Percentiles rank a stretch among this genome's conserved stretches.
phyloP scores from a whole-genome alignment of 2,888 invertebrate species.

The Thelaira solivaga region DNA sequence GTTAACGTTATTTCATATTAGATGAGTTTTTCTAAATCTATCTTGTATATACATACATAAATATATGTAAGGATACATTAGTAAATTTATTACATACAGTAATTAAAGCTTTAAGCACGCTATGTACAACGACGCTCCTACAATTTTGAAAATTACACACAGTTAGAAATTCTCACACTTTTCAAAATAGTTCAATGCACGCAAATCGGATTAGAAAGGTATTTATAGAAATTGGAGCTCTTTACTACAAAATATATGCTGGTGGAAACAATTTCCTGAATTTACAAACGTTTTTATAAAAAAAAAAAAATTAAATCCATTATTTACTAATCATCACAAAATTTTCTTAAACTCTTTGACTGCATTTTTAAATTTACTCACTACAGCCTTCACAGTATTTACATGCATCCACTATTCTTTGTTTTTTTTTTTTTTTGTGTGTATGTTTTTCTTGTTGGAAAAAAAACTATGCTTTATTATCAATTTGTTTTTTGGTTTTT shows the following conservation, averaged over 20 bases:
- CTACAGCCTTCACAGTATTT: no score
- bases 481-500: neutral
- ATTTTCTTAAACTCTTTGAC: neutral
- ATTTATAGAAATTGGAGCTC: constrained; percentile 25
- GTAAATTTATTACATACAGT: constrained; percentile 9
- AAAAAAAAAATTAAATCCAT: neutral
- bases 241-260: constrained; percentile 14
- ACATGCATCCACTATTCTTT: neutral
- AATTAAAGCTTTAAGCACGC: constrained; percentile 14
- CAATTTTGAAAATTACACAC: constrained; percentile 5
- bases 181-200: constrained; percentile 70
- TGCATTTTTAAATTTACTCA: neutral
- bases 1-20: constrained; percentile 8
- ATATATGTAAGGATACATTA: constrained; percentile 28
- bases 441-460: neutral
- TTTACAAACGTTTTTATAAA: no score
- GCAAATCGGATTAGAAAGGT: constrained; percentile 72
- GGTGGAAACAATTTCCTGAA: no score
- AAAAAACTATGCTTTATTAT: neutral
- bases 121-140: no score
- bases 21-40: neutral
- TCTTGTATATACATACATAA: constrained; percentile 15
- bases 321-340: neutral
- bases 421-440: neutral
- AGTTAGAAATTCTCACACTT: constrained; percentile 8